Evolutionary conservation across 37 sponge, comb jelly and placozoan species (phyloP), one percentile per base, ranked within the genome.

Genomic region (Agelas oroides): DNA sequence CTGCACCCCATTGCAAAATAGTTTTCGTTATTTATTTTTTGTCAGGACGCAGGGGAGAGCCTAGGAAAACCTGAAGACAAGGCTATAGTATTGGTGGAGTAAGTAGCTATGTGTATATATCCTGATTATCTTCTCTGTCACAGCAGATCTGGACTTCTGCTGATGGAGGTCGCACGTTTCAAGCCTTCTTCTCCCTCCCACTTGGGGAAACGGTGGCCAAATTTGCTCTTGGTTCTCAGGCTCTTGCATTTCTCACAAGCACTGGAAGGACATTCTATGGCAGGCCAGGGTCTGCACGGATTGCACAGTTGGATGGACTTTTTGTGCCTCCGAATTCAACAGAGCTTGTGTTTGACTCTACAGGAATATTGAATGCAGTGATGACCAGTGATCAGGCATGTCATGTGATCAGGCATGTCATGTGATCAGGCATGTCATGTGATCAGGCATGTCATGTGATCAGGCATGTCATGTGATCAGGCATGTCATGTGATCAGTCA

Each of bases 211-310:
- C 19, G 6, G 34, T 67, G 28, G 12, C 13, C 28, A 31, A 67
- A 6, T 67, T 67, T 31, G 34, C 31, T 5, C 69, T 33, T 31
- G 19, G 34, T 30, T 25, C n/a, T 8, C 69, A 67, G 34, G 13
- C 34, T 27, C 31, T 67, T 33, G 69, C 69, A 27, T 67, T 67
- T 67, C 34, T 67, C 28, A 67, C 69, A 19, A 67, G 69, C 34
- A 33, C 69, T 33, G 69, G 69, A 12, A 27, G 34, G 69, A 8
- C 19, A 3, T 67, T 33, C 34, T 32, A 67, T 32, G 31, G 34
- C 31, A 27, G 69, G 28, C 69, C 31, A 14, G 34, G 34, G 19
- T 67, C 69, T 6, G 2, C 19, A 19, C 31, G 35, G 34, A 3
- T 67, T 30, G 35, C 28, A 19, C 31, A 67, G 34, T 19, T 67